Conservation (phyloP, 2,888 invertebrate genomes). For the Drosophila planitibia region DNA sequence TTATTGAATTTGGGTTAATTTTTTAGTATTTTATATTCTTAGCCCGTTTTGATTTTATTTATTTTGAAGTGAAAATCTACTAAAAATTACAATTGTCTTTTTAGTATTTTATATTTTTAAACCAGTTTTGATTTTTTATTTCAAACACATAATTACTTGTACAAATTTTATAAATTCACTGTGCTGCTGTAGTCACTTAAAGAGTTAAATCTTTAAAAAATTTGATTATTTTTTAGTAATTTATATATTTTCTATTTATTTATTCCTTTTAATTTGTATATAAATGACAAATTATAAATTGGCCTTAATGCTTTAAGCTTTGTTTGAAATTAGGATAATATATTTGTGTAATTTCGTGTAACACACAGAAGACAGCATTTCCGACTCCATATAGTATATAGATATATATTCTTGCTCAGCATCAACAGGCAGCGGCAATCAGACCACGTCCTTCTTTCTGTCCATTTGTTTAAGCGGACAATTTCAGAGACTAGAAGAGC, state of each 20-base stretch:
- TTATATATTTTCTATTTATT: neutral
- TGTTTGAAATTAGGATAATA: neutral
- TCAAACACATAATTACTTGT: neutral
- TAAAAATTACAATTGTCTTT: neutral
- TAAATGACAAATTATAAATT: neutral
- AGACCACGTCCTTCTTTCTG: neutral
- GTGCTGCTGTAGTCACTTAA: neutral
- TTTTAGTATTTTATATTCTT: neutral
- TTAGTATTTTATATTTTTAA: neutral
- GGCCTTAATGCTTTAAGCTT: neutral
- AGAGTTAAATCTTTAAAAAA: neutral
- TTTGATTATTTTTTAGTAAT: neutral
- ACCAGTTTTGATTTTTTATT: neutral
- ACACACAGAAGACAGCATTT: neutral
- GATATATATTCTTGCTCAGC: neutral
- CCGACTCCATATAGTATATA: neutral
- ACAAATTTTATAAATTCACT: neutral
- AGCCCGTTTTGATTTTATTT: neutral
- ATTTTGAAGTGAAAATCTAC: neutral
- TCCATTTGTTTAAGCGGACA: neutral
- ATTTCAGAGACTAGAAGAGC: neutral
- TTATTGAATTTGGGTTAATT: neutral
- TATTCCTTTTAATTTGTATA: neutral
- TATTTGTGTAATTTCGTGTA: neutral
- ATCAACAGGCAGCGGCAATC: neutral